Evolutionary conservation across 2,888 invertebrate species (phyloP).

Genomic region (Pocota personata): DNA sequence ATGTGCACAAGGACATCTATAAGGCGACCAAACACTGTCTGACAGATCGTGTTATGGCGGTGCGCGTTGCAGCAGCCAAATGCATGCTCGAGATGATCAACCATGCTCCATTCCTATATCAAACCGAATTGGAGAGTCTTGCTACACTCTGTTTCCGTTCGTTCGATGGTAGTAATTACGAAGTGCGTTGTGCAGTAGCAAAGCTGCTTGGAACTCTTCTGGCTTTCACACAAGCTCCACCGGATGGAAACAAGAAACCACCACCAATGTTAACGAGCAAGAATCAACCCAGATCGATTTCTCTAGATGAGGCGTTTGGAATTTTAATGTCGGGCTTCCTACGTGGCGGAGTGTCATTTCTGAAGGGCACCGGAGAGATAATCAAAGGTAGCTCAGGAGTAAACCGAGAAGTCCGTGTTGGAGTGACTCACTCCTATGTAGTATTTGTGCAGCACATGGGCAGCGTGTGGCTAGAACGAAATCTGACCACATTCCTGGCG

Average conservation of each 20-base stretch:
- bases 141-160: slow-evolving; percentile 96
- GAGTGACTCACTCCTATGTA: slow-evolving; percentile 98
- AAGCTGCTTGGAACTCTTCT: slow-evolving; percentile 91
- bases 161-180: slow-evolving; percentile 95
- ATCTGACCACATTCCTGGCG: slow-evolving; percentile 92
- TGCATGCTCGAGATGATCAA: slow-evolving; percentile 95
- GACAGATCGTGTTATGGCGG: slow-evolving; percentile 95
- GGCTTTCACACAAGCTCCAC: slow-evolving; percentile 89
- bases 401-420: slow-evolving; percentile 97
- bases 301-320: slow-evolving; percentile 95
- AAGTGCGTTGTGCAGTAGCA: slow-evolving; percentile 95
- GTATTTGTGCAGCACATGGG: slow-evolving; percentile 97
- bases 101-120: slow-evolving; percentile 92
- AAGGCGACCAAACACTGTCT: slow-evolving; percentile 94
- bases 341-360: slow-evolving; percentile 95
- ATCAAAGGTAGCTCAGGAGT: slow-evolving; percentile 97
- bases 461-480: slow-evolving; percentile 96
- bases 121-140: slow-evolving; percentile 95
- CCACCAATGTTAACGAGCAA: slow-evolving; percentile 78
- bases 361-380: slow-evolving; percentile 96
- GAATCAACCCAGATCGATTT: slow-evolving; percentile 84
- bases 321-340: slow-evolving; percentile 97
- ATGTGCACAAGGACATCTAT: slow-evolving; percentile 94
- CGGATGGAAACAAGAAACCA: slow-evolving; percentile 82
- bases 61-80: slow-evolving; percentile 96